Evolutionary conservation across 2,797 vertebrate genomes (phyloP).

Genomic region (Pseudotriccus pelzelni): DNA sequence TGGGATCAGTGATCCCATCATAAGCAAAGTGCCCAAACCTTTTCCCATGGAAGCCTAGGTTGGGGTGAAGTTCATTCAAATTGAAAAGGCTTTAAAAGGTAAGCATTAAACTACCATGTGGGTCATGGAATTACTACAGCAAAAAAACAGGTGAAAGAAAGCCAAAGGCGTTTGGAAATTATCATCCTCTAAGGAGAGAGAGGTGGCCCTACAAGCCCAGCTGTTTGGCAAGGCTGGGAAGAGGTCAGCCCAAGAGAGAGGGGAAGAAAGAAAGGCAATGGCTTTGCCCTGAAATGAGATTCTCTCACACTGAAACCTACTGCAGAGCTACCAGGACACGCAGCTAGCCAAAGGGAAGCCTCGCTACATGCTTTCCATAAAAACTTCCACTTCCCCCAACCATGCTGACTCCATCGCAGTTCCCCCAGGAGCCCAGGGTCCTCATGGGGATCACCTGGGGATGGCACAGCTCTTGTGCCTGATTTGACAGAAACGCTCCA

Average conservation of each 20-base stretch:
- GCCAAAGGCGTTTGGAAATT: background rate
- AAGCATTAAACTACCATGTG: background rate
- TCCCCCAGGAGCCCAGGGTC: background rate
- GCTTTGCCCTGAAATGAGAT: background rate
- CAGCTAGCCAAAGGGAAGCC: background rate
- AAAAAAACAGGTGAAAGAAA: background rate
- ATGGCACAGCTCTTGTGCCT: rapidly evolving
- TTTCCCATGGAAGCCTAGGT: background rate
- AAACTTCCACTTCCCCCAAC: rapidly evolving
- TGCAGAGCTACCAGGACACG: background rate
- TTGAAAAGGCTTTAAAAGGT: background rate
- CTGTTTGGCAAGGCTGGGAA: background rate
- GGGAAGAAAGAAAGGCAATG: background rate
- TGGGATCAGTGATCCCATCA: background rate
- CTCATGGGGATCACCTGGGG: background rate
- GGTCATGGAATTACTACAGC: background rate
- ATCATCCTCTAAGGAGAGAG: background rate
- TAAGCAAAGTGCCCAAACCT: background rate
- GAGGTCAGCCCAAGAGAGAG: background rate
- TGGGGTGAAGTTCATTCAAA: background rate
- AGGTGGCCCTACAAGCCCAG: background rate
- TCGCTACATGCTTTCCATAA: background rate
- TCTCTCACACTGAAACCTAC: background rate
- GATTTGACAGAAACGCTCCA: background rate
- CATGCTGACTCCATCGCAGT: rapidly evolving